Evolutionary conservation across 2,113 vertebrate genomes (phyloP), one percentile per base, ranked within the genome.

Genomic region (Chlamydotis undulata): DNA sequence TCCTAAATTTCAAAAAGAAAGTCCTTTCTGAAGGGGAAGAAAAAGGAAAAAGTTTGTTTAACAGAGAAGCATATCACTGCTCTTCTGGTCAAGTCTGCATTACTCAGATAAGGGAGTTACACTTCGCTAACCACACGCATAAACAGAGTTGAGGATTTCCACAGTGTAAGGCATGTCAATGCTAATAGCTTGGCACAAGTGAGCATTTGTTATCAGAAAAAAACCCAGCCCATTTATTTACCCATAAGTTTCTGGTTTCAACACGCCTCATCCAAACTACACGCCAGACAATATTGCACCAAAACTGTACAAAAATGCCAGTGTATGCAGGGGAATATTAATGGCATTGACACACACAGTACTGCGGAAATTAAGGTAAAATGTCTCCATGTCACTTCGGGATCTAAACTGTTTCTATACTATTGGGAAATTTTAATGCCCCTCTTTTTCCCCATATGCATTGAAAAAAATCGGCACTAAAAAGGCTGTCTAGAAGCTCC

Each of bases 101-200:
- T 82, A n/a, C 60, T 47, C 90, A 87, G 96, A 94, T 96, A 96
- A 95, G 73, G 29, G 39, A 90, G 86, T 28, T 75, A 39, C 41
- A 67, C 86, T 87, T 90, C 80, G 53, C 83, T 57, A 90, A 63
- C 37, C 68, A 73, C 56, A 75, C 13, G 35, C 49, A 59, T 43
- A 90, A 94, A 80, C 2, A 83, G 63, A 80, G 49, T 2, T 90
- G 69, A 90, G 65, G 69, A 78, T 92, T 93, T 95, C 73, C 73
- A 94, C 43, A 64, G 45, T 16, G 18, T 14, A 77, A 77, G 29
- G 49, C 60, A 78, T 21, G 31, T 56, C 43, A 70, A 9, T 56
- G 39, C 39, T 90, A 96, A 93, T 71, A 96, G 75, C 79, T 67
- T 94, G 85, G 92, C 73, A 83, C 16, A 88, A 79, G 26, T 23